These are phyloP conservation scores for Notoglanidium macrostoma DNA, from an alignment of 2,797 vertebrate species.

Conservation along the genomic window DNA sequence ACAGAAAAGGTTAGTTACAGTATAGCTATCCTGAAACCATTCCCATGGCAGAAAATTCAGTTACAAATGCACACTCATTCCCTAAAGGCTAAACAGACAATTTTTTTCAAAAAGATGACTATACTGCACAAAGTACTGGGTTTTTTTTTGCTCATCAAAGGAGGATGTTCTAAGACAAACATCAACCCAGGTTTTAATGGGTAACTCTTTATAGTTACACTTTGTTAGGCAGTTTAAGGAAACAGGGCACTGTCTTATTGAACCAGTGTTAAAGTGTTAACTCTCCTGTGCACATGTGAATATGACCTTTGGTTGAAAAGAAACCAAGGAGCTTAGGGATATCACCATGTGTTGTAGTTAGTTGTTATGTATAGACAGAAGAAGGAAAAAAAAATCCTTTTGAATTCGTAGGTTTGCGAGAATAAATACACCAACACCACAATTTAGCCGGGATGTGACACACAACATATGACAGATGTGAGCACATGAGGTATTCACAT, in stretches of 20 bases:
- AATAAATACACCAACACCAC: background rate
- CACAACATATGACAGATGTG: background rate
- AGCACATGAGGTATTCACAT: background rate
- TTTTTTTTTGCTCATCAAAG: background rate
- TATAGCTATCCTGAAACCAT: background rate
- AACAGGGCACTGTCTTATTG: background rate
- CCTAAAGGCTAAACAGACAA: background rate
- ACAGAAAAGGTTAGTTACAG: background rate
- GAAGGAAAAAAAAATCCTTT: background rate
- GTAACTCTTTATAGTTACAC: background rate
- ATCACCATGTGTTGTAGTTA: background rate
- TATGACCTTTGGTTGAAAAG: background rate
- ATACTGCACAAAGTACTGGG: background rate
- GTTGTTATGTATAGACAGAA: background rate
- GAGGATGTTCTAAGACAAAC: background rate
- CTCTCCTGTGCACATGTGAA: background rate
- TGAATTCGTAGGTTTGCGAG: background rate
- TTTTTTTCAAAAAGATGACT: background rate
- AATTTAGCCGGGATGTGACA: background rate
- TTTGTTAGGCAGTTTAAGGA: background rate
- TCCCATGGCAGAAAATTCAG: background rate
- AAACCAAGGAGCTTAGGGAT: background rate
- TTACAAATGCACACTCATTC: background rate
- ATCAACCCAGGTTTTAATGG: slow-evolving; percentile 21
- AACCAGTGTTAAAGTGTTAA: background rate